phyloP scores from a whole-genome alignment of 2,888 invertebrate species.

The Tuta absoluta region DNA sequence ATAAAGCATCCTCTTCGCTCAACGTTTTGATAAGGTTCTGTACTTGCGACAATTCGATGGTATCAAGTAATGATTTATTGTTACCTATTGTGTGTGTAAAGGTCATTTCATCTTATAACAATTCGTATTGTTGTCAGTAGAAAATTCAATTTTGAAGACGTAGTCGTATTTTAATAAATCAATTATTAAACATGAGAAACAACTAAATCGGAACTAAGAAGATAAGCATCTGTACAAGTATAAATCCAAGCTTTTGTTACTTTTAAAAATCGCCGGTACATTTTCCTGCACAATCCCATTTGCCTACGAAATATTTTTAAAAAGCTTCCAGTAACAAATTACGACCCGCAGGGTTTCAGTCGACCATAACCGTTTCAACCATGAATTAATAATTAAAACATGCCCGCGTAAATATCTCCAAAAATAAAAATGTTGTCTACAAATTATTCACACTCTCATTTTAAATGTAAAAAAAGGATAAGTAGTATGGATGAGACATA shows the following conservation, averaged over 20 bases:
- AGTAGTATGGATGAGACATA: constrained; percentile 49
- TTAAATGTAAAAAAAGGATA: constrained; percentile 6
- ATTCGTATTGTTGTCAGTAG: background rate
- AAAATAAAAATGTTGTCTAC: background rate
- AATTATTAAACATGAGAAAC: too few relatives aligned
- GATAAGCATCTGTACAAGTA: too few relatives aligned
- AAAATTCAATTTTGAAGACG: too few relatives aligned
- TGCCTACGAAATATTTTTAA: background rate
- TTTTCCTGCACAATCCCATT: background rate
- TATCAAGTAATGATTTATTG: background rate
- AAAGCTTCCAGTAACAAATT: background rate
- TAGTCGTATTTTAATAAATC: too few relatives aligned
- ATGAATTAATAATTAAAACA: constrained; percentile 8
- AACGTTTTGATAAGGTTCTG: constrained; percentile 1
- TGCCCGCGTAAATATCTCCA: background rate
- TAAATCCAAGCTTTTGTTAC: background rate
- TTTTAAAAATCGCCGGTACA: background rate
- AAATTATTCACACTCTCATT: background rate
- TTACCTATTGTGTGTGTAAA: constrained; percentile 2
- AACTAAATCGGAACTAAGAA: too few relatives aligned
- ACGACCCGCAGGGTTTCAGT: background rate
- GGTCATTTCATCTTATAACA: background rate
- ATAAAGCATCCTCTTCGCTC: constrained; percentile 11
- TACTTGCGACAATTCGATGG: background rate
- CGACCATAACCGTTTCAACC: background rate